A percentile compares a stretch with the other conserved stretches of the same genome.
These are phyloP conservation scores for Philereme transversata DNA, from an alignment of 2,888 invertebrate genomes.

Conservation along the genomic window DNA sequence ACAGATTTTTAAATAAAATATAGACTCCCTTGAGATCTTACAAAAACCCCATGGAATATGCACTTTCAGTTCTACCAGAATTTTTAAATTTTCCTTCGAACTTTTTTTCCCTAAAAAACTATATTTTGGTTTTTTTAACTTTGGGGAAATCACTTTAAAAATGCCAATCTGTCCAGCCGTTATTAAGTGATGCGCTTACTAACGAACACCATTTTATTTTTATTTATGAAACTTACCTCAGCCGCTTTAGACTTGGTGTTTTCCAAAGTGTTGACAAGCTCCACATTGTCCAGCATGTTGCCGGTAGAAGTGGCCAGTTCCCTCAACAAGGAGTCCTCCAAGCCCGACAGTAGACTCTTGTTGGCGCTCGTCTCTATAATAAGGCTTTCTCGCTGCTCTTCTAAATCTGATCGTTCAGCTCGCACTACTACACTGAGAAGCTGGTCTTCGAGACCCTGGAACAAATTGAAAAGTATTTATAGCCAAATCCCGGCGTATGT, in stretches of 20 bases:
- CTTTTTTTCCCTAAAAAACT: too few species aligned
- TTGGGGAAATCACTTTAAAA: too few species aligned
- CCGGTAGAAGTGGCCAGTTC: conserved; percentile 94
- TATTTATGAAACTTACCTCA: conserved; percentile 82
- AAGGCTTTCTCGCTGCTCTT: conserved; percentile 92
- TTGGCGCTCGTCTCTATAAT: conserved; percentile 94
- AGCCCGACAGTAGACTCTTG: conserved; percentile 90
- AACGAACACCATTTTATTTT: too few species aligned
- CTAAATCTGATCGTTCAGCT: conserved; percentile 93
- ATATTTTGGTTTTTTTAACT: too few species aligned
- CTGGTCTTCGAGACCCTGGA: conserved; percentile 94
- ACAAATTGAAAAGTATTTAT: neutral
- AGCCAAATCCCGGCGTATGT: neutral
- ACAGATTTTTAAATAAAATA: too few species aligned
- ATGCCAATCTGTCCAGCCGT: neutral
- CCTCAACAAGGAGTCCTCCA: conserved; percentile 93
- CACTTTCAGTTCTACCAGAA: too few species aligned
- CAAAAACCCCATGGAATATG: too few species aligned
- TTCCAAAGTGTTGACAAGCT: conserved; percentile 92
- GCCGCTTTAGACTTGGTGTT: conserved; percentile 94
- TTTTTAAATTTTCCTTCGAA: too few species aligned
- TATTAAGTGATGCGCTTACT: neutral
- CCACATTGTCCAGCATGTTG: conserved; percentile 96
- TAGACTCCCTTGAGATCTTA: too few species aligned
- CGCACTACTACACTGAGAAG: conserved; percentile 94